Conservation (phyloP, 2,888 invertebrate genomes). For the Griposia aprilina region DNA sequence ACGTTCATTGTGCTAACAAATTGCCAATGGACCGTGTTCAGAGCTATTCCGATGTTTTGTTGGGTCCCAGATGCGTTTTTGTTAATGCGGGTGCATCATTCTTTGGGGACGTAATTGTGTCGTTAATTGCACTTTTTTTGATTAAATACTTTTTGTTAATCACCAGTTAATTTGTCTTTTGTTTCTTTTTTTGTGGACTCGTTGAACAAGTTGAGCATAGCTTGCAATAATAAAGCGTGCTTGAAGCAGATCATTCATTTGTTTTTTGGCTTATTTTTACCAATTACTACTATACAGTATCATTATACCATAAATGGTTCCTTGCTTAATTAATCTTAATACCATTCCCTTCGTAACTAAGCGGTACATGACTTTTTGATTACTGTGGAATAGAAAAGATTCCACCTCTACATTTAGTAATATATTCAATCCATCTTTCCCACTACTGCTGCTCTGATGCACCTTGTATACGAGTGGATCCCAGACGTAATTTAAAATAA, state of each 20-base stretch:
- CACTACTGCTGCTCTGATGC: slow-evolving; percentile 22
- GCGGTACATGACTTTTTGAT: slow-evolving; percentile 12
- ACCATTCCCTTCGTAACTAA: neutral
- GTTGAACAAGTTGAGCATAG: neutral
- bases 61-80: slow-evolving; percentile 33
- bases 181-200: slow-evolving; percentile 1
- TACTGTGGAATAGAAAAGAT: slow-evolving; percentile 4
- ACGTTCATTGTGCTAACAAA: slow-evolving; percentile 72
- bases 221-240: neutral
- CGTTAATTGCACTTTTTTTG: slow-evolving; percentile 23
- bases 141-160: slow-evolving; percentile 15
- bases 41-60: slow-evolving; percentile 55
- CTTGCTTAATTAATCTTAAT: too few relatives aligned
- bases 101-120: slow-evolving; percentile 28
- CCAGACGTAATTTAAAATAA: slow-evolving; percentile 54
- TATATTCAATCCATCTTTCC: slow-evolving; percentile 29
- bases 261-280: neutral
- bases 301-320: too few relatives aligned
- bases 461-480: slow-evolving; percentile 25
- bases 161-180: neutral
- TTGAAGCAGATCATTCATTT: neutral
- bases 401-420: slow-evolving; percentile 5
- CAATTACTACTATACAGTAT: too few relatives aligned
- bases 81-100: slow-evolving; percentile 34
- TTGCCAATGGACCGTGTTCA: slow-evolving; percentile 66